Evolutionary conservation across 2,797 vertebrate genomes (phyloP), one percentile per base, ranked within the genome.

Genomic region (Enoplosus armatus): DNA sequence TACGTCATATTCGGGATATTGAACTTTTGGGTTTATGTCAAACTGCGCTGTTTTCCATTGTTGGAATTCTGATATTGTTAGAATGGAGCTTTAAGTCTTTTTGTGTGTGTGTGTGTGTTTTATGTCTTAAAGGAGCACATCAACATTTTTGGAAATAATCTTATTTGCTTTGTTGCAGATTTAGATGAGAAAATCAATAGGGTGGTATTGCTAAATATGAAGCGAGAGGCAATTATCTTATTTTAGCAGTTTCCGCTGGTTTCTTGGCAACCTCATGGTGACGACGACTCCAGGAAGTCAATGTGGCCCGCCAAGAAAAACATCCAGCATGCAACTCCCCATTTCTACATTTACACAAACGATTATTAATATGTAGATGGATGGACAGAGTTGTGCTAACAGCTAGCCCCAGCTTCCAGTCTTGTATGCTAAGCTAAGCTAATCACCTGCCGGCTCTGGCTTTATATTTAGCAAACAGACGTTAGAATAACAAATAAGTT

Each of bases 91-190:
- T 29, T 50, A 61, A 27, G 16, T 51, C 48, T 24, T 22, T 45
- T 56, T 69, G 27, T 43, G 15, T 51, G 9, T 56, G 50, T 45
- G 29, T 51, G 11, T 55, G 10, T 41, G 16, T 55, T 51, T 39
- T 64, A 3, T 72, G 54, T 82, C 55, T 74, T 74, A 60, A 53
- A 69, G 64, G 54, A 72, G 64, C 26, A 41, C 24, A 65, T 53
- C 3, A 20, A 15, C 41, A 54, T 78, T 87, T 73, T 63, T 43
- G 61, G 31, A 72, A 75, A 48, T 39, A 5, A 1, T 1, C 37
- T 37, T 29, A 7, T 27, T 50, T 27, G 4, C 6, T 35, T 39
- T 43, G 6, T 63, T 37, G 50, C 18, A 39, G 24, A 29, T 29
- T 29, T 6, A 27, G 18, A 43, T 63, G 12, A 58, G 48, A n/a